Evolutionary conservation across 2,797 vertebrate genomes (phyloP).

Genomic region (Lagocephalus sceleratus): DNA sequence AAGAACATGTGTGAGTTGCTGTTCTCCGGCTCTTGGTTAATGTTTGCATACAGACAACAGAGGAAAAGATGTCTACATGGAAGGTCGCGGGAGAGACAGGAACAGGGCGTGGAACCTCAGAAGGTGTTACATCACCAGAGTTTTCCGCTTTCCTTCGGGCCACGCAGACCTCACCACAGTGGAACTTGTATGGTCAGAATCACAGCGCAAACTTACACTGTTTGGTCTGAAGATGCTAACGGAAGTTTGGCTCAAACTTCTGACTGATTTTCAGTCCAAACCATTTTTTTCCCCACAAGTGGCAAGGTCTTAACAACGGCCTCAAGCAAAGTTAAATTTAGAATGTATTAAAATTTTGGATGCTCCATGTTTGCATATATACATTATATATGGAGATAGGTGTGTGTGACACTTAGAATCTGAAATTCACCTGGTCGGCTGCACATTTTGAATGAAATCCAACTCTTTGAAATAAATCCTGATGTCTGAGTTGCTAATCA

Average conservation of each 20-base stretch:
- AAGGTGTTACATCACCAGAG: constrained; percentile 68
- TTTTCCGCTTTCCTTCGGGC: constrained; percentile 70
- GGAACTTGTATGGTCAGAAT: constrained; percentile 25
- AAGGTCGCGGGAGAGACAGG: constrained; percentile 46
- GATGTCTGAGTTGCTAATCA: neutral
- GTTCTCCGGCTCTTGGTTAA: constrained; percentile 47
- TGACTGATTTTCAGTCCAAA: constrained; percentile 4
- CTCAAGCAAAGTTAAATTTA: constrained; percentile 11
- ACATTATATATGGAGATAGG: constrained; percentile 13
- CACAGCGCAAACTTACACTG: constrained; percentile 25
- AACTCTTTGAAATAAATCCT: neutral
- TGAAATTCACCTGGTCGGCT: constrained; percentile 8
- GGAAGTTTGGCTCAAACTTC: constrained; percentile 18
- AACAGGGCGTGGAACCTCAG: constrained; percentile 63
- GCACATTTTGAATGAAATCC: constrained; percentile 12
- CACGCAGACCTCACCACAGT: constrained; percentile 52
- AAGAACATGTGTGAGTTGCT: neutral
- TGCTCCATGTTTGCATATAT: constrained; percentile 10
- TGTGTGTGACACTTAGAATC: constrained; percentile 5
- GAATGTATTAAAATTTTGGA: constrained; percentile 14
- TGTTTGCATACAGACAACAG: constrained; percentile 51
- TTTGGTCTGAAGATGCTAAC: constrained; percentile 18
- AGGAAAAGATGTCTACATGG: constrained; percentile 49
- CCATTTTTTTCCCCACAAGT: constrained; percentile 2
- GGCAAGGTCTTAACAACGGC: neutral